Percentiles rank a stretch among this genome's conserved stretches.
Evolutionary conservation across 2,888 invertebrate genomes (phyloP).

Genomic region (Orthosia gracilis): DNA sequence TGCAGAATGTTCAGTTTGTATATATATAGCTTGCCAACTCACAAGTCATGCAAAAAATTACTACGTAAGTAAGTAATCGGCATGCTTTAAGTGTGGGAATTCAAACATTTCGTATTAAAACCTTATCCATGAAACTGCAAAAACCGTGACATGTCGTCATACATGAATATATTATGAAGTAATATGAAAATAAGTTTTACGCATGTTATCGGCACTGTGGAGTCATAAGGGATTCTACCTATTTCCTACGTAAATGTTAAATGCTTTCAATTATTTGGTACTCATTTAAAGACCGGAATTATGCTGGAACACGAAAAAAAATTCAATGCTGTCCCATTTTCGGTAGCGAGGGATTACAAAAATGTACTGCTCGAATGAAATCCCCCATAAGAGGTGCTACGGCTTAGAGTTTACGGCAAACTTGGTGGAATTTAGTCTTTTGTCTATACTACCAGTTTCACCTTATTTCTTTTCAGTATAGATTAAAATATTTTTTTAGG

Average conservation of each 20-base stretch:
- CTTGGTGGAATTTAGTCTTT: neutral
- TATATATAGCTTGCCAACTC: constrained; percentile 19
- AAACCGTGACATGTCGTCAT: constrained; percentile 25
- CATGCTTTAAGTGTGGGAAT: constrained; percentile 36
- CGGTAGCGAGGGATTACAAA: constrained; percentile 8
- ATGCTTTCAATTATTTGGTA: neutral
- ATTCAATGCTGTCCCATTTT: constrained; percentile 3
- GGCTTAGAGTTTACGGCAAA: neutral
- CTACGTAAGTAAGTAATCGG: neutral
- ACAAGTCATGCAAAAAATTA: constrained; percentile 22
- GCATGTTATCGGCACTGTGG: neutral
- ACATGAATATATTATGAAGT: neutral
- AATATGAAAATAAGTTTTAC: constrained; percentile 8
- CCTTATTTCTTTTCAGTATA: neutral
- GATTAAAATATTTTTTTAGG: too few relatives aligned
- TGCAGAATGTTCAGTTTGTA: constrained; percentile 11
- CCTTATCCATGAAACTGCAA: constrained; percentile 14
- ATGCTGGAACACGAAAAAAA: constrained; percentile 9
- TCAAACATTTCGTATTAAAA: constrained; percentile 18
- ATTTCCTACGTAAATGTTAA: neutral
- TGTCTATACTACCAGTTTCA: neutral
- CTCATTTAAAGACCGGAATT: constrained; percentile 7
- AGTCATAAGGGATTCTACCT: neutral
- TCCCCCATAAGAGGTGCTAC: neutral
- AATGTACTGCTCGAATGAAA: neutral